A percentile compares a stretch with the other conserved stretches of the same genome.
Evolutionary conservation across 2,113 vertebrate species (phyloP).

Genomic region (Gracilinanus agilis): DNA sequence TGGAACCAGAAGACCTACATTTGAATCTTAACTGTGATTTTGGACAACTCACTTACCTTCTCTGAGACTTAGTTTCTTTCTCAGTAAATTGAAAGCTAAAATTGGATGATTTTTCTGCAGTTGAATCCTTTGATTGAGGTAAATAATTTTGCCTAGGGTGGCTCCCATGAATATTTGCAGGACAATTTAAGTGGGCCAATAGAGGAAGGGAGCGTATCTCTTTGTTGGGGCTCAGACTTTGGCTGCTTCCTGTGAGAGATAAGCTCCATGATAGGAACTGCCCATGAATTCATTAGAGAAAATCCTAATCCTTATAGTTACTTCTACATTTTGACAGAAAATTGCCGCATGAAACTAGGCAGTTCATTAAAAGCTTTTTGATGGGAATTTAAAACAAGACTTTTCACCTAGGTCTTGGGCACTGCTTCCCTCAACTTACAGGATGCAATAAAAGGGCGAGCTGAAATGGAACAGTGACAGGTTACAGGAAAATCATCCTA

Average conservation of each 20-base stretch:
- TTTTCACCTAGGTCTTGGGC: background rate
- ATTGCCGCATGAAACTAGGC: background rate
- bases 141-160: background rate
- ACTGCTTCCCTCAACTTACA: background rate
- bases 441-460: background rate
- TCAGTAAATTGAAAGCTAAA: background rate
- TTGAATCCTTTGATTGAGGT: background rate
- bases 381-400: background rate
- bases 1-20: background rate
- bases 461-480: background rate
- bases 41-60: background rate
- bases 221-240: background rate
- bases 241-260: background rate
- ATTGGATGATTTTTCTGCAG: background rate
- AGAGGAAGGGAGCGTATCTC: background rate
- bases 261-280: background rate
- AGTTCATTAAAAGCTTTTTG: background rate
- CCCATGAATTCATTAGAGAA: background rate
- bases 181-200: background rate
- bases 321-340: background rate
- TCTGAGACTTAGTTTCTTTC: background rate
- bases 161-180: background rate
- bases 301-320: background rate
- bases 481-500: constrained; percentile 29
- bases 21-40: background rate